Percentiles rank a stretch among this genome's conserved stretches.
Evolutionary conservation across 2,113 vertebrate genomes (phyloP).

Genomic region (Eurystomus gularis): DNA sequence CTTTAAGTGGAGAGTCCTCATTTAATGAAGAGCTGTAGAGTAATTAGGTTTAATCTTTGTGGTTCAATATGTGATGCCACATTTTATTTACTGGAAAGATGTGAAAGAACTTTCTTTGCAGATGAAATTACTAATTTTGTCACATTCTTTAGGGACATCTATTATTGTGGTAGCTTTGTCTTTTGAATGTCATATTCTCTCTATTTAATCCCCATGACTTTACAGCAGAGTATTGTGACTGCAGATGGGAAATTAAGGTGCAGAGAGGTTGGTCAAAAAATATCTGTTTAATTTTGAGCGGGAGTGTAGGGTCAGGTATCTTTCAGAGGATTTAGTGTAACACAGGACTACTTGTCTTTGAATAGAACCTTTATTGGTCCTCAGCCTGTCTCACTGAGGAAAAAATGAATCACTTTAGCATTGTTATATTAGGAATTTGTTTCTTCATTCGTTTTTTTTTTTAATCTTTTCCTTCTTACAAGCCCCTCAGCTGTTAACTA

Average conservation of each 20-base stretch:
- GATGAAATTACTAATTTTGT: not conserved
- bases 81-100: not conserved
- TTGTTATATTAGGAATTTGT: not conserved
- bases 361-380: not conserved
- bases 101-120: not conserved
- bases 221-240: not conserved
- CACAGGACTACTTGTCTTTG: not conserved
- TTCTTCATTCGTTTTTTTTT: not conserved
- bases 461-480: not conserved
- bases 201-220: not conserved
- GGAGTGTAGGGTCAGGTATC: not conserved
- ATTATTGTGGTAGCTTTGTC: not conserved
- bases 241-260: not conserved
- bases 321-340: not conserved
- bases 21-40: slow-evolving; percentile 10
- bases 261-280: not conserved
- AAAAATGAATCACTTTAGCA: not conserved
- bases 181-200: not conserved
- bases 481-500: not conserved
- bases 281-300: not conserved
- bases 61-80: not conserved
- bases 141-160: not conserved
- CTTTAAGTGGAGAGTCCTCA: not conserved
- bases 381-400: not conserved
- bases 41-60: not conserved